Evolutionary conservation across 1,140 invertebrate genomes (phyloP), one percentile per base, ranked within the genome.

Genomic region (Delia radicum): DNA sequence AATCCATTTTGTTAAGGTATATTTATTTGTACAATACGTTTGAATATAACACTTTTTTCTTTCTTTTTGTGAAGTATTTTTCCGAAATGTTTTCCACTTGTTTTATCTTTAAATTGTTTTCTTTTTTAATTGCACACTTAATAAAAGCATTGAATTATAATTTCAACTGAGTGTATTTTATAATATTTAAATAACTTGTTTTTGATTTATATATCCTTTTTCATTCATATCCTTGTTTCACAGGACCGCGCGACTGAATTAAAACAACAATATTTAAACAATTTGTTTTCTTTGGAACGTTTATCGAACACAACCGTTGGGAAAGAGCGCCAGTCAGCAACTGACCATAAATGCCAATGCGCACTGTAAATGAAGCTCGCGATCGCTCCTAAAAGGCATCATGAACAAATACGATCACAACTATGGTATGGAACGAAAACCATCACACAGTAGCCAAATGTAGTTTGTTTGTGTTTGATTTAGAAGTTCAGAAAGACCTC

Each of bases 1-100:
- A 85, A 85, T 85, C 83, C 83, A 85, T 85, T 82, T 82, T 81
- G 72, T 61, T 55, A 26, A 24, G 10, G 10, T 55, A 21, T 55
- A 37, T 55, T 55, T 55, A 24, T 24, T 24, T 55, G 18, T n/a
- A n/a, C n/a, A n/a, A n/a, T n/a, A n/a, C 2, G 18, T 21, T 55
- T 21, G 21, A 21, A 21, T 18, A 24, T 55, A 18, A 10, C 48
- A 55, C 48, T 55, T 18, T 55, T n/a, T 21, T 21, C 12, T 55
- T 21, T 7, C 48, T 18, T 55, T 55, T 55, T 21, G 1, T 0
- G 48, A 6, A n/a, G n/a, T n/a, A 13, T 42, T 42, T 42, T 42
- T 42, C n/a, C n/a, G n/a, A 13, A 13, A 5, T 13, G 37, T 42
- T 42, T 42, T 33, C 4, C 12, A 42, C n/a, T 10, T 42, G 3